Evolutionary conservation across 2,113 vertebrate species (phyloP).

Genomic region (Fregetta grallaria): DNA sequence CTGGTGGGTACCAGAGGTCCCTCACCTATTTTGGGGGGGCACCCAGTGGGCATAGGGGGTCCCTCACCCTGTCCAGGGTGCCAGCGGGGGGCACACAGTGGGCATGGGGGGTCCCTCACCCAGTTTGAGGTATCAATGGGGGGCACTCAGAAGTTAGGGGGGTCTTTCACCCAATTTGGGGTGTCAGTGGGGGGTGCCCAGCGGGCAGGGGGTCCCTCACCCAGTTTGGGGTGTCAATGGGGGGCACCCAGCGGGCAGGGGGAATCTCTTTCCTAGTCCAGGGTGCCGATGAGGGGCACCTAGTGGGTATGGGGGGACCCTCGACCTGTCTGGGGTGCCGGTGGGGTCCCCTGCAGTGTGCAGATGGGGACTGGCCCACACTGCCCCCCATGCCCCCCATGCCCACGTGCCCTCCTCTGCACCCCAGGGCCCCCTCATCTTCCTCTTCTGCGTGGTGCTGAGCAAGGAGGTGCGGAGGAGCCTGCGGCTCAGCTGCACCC

Average conservation of each 20-base stretch:
- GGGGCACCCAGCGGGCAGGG: no score
- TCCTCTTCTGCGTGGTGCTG: slow-evolving; percentile 87
- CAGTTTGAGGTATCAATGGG: no score
- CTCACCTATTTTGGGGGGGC: background rate
- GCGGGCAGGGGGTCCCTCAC: no score
- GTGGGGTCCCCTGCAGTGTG: no score
- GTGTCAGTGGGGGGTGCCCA: background rate
- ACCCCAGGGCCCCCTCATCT: slow-evolving; percentile 87
- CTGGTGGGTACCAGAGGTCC: background rate
- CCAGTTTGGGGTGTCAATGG: background rate
- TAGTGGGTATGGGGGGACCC: no score
- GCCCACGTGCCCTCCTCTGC: no score
- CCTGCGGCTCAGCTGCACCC: slow-evolving; percentile 84
- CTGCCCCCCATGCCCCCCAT: no score
- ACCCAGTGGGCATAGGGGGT: no score
- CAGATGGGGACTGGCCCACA: no score
- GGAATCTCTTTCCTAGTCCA: rapidly evolving
- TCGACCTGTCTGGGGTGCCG: background rate
- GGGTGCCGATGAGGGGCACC: no score
- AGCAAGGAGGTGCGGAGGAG: slow-evolving; percentile 88
- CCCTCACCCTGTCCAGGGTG: background rate
- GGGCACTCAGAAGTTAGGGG: background rate
- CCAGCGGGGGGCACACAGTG: background rate
- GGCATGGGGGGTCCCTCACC: background rate
- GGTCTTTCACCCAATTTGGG: background rate